These are phyloP conservation scores for Acanthococcus lagerstroemiae DNA, from an alignment of 2,888 invertebrate species.

Conservation along the genomic window DNA sequence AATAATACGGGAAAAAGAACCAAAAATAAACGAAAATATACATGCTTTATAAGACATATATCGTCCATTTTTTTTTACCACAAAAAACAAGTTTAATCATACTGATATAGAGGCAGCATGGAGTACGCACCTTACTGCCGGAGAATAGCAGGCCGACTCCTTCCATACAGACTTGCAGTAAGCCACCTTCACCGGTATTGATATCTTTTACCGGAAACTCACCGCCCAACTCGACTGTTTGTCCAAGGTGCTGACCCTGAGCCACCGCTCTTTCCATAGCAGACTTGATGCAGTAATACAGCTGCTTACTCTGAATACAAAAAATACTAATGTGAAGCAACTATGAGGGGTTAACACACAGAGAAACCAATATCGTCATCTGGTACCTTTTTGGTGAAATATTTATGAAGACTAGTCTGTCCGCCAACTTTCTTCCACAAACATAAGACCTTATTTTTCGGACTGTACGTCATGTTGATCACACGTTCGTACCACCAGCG, in stretches of 20 bases:
- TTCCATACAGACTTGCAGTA: conserved; percentile 98
- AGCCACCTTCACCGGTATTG: conserved; percentile 91
- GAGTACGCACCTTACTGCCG: conserved; percentile 85
- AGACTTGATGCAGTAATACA: conserved; percentile 97
- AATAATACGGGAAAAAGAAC: conserved; percentile 4
- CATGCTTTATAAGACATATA: conserved; percentile 36
- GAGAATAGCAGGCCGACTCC: conserved; percentile 98
- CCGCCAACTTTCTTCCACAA: conserved; percentile 93
- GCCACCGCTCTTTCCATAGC: conserved; percentile 84
- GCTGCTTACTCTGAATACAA: conserved; percentile 77
- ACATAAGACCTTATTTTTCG: conserved; percentile 93
- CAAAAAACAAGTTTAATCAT: conserved; percentile 44
- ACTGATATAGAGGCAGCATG: conserved; percentile 33
- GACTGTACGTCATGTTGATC: conserved; percentile 99
- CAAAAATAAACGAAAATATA: conserved; percentile 27
- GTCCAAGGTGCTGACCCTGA: conserved; percentile 62
- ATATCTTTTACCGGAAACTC: conserved; percentile 99
- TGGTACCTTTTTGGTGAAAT: conserved; percentile 92
- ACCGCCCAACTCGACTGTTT: conserved; percentile 72
- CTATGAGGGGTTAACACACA: too few species aligned
- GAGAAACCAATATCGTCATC: neutral
- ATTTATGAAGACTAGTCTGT: conserved; percentile 92
- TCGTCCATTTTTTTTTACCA: conserved; percentile 44
- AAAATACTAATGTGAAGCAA: too few species aligned
- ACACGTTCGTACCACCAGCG: conserved; percentile 99